phyloP scores from a whole-genome alignment of 2,888 invertebrate genomes.

The Macrostomum cliftonense region DNA sequence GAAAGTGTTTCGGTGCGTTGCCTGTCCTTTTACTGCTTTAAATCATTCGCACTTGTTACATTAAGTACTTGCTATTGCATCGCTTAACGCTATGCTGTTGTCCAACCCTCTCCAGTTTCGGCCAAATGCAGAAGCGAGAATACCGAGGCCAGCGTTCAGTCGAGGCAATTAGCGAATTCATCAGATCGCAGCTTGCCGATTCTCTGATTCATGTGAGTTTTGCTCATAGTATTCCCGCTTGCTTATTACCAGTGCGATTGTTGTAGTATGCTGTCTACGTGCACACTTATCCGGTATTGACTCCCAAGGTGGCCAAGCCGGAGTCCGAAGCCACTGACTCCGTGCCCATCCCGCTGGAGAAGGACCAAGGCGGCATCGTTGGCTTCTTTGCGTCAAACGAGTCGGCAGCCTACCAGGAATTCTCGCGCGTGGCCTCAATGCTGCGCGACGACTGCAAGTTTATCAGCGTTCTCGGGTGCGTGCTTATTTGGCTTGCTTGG shows the following conservation, averaged over 20 bases:
- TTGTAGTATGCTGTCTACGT: too few relatives aligned
- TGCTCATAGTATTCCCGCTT: conserved; percentile 1
- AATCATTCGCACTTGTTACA: too few relatives aligned
- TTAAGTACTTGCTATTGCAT: too few relatives aligned
- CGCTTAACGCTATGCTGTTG: too few relatives aligned
- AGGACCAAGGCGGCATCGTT: conserved; percentile 55
- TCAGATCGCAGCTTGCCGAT: conserved; percentile 59
- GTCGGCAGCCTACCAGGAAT: conserved; percentile 21
- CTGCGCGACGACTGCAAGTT: conserved; percentile 88
- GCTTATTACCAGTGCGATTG: too few relatives aligned
- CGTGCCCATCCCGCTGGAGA: conserved; percentile 27
- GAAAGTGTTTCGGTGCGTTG: conserved; percentile 55
- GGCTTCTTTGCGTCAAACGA: conserved; percentile 57
- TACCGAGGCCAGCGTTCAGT: conserved; percentile 63
- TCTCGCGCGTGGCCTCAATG: conserved; percentile 45
- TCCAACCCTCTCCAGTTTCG: too few relatives aligned
- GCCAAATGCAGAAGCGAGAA: conserved; percentile 39
- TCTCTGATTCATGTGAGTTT: conserved; percentile 23
- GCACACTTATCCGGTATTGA: too few relatives aligned
- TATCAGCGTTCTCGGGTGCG: conserved; percentile 63
- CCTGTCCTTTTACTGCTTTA: too few relatives aligned
- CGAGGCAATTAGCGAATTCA: conserved; percentile 70
- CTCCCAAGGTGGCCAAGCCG: too few relatives aligned
- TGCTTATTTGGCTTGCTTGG: too few relatives aligned
- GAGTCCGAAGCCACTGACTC: too few relatives aligned